These are phyloP conservation scores for Odontomyia ornata DNA, from an alignment of 2,888 invertebrate species.

Conservation along the genomic window DNA sequence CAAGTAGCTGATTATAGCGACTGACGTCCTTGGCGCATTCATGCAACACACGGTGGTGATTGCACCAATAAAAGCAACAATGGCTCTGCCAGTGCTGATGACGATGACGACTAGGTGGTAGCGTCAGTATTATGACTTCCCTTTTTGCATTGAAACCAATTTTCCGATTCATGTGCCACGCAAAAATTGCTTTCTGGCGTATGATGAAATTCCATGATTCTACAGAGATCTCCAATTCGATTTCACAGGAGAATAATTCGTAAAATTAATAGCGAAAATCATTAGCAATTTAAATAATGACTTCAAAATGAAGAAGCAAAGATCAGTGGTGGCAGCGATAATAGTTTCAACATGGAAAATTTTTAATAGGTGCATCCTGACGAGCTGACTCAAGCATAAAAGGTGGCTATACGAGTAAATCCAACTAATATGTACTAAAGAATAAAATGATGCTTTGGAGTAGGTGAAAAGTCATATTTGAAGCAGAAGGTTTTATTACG, in stretches of 20 bases:
- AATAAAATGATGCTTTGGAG: too few relatives aligned
- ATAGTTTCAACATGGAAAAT: neutral
- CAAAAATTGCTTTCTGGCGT: conserved; percentile 30
- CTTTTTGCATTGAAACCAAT: conserved; percentile 26
- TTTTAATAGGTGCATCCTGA: too few relatives aligned
- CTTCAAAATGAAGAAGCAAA: neutral
- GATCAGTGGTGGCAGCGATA: neutral
- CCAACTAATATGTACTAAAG: too few relatives aligned
- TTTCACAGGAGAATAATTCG: conserved; percentile 34
- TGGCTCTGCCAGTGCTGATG: neutral
- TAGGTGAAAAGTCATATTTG: too few relatives aligned
- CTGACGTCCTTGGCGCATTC: neutral
- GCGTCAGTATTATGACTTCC: conserved; percentile 15
- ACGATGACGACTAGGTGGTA: neutral
- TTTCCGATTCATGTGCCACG: conserved; percentile 32
- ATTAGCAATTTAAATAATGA: conserved; percentile 41
- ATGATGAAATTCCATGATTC: conserved; percentile 24
- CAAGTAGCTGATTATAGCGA: neutral
- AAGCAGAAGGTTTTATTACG: too few relatives aligned
- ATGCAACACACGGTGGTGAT: neutral
- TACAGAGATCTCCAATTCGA: conserved; percentile 23
- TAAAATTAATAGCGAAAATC: conserved; percentile 38
- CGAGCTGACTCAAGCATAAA: too few relatives aligned
- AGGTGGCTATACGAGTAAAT: too few relatives aligned
- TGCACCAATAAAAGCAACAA: neutral